phyloP scores from a whole-genome alignment of 2,797 vertebrate species.

The Poeciliopsis gracilis region DNA sequence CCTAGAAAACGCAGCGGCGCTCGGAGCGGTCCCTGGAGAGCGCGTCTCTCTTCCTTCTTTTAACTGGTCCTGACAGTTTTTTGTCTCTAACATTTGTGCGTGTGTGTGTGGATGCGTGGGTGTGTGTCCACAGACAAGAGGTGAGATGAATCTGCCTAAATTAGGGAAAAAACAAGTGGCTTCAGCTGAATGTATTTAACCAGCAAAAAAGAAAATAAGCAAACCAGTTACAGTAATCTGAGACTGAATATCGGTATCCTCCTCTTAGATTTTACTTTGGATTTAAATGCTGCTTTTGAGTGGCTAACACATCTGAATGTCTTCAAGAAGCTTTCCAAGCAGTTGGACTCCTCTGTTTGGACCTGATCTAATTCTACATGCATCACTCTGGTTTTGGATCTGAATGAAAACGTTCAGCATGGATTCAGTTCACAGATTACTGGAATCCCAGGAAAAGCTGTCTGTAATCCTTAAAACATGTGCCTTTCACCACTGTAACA shows the following conservation, averaged over 20 bases:
- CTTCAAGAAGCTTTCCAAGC: slow-evolving; percentile 42
- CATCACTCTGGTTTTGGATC: neutral
- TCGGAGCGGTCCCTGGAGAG: slow-evolving; percentile 52
- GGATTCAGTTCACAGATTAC: neutral
- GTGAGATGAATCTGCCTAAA: slow-evolving; percentile 4
- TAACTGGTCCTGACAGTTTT: slow-evolving; percentile 48
- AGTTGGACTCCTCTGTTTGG: slow-evolving; percentile 30
- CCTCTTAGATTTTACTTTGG: neutral
- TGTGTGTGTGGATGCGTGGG: neutral
- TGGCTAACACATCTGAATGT: slow-evolving; percentile 35
- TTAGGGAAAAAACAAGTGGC: neutral
- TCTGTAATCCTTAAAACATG: neutral
- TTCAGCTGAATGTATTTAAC: neutral
- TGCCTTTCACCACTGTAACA: neutral
- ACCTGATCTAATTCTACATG: neutral
- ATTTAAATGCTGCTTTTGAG: neutral
- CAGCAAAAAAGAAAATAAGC: neutral
- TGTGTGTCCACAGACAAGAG: slow-evolving; percentile 15
- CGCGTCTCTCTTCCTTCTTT: slow-evolving; percentile 45
- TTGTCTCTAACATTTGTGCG: slow-evolving; percentile 26
- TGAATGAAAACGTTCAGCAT: neutral
- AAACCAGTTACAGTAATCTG: neutral
- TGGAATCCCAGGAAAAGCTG: neutral
- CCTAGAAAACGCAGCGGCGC: slow-evolving; percentile 64
- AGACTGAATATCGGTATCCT: neutral